Evolutionary conservation across 2,797 vertebrate species (phyloP), one percentile per base, ranked within the genome.

Genomic region (Acridotheres tristis): DNA sequence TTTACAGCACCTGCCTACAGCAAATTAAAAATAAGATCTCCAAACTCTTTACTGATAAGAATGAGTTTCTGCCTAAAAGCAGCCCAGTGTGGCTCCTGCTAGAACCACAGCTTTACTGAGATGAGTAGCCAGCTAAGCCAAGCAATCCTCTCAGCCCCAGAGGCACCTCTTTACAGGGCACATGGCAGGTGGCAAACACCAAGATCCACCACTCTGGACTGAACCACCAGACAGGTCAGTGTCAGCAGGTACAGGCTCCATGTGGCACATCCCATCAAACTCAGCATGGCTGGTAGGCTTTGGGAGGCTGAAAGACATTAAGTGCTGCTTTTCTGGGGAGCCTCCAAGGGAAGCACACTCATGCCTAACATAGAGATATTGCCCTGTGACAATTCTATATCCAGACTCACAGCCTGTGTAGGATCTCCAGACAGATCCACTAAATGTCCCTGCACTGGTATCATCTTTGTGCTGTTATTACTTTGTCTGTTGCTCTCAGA

Each of bases 181-280:
- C 0, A 0, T 6, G 36, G 29, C 1, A 4, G 45, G 27, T 40
- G 53, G 22, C 54, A 73, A 59, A 76, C 16, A 25, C 15, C 3
- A 17, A 1, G 11, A 53, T 10, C 12, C 25, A 73, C 30, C 4
- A 5, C 57, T 26, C n/a, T 9, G 10, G 38, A 30, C 53, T 73
- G 77, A 92, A 30, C 67, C 50, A 27, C 61, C 65, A 93, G 91
- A 47, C 0, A 4, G 23, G 69, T 32, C 76, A 91, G 38, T 88
- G 50, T n/a, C 3, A 10, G 47, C 58, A 63, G 43, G 23, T 17
- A 11, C 23, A 77, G 58, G 25, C 23, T 29, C 38, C 27, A 4
- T 10, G 22, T 18, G 40, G 42, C 74, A 59, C 29, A 32, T 40
- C 11, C 10, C 78, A 83, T 55, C 65, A 71, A 82, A 79, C 58